phyloP scores from a whole-genome alignment of 2,113 vertebrate species.

The Thomomys bottae region DNA sequence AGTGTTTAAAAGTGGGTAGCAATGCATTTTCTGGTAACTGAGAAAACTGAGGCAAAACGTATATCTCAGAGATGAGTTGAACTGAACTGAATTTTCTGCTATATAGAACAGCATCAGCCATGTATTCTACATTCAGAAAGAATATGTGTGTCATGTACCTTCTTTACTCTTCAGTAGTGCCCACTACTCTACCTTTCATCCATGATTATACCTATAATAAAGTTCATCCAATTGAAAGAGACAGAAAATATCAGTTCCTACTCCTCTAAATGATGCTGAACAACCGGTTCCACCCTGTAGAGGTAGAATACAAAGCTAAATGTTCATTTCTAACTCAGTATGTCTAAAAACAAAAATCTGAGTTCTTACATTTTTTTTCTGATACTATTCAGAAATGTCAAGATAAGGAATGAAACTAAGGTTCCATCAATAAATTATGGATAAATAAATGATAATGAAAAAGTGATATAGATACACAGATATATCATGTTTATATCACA shows the following conservation, averaged over 20 bases:
- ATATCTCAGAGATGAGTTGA: not conserved
- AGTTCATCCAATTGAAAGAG: not conserved
- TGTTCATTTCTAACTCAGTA: not conserved
- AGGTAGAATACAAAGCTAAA: not conserved
- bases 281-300: not conserved
- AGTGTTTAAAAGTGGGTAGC: not conserved
- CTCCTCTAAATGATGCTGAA: not conserved
- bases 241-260: not conserved
- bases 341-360: not conserved
- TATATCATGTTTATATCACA: no score
- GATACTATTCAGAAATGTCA: not conserved
- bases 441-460: not conserved
- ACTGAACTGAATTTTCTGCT: not conserved
- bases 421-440: not conserved
- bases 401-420: not conserved
- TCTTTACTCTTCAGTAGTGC: not conserved
- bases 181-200: not conserved
- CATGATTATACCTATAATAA: not conserved
- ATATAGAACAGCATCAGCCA: not conserved
- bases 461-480: no score
- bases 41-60: not conserved
- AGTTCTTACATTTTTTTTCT: not conserved
- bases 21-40: not conserved
- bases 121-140: not conserved
- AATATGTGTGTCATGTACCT: not conserved